Evolutionary conservation across 2,888 invertebrate genomes (phyloP), one percentile per base, ranked within the genome.

Genomic region (Ametastegia equiseti): DNA sequence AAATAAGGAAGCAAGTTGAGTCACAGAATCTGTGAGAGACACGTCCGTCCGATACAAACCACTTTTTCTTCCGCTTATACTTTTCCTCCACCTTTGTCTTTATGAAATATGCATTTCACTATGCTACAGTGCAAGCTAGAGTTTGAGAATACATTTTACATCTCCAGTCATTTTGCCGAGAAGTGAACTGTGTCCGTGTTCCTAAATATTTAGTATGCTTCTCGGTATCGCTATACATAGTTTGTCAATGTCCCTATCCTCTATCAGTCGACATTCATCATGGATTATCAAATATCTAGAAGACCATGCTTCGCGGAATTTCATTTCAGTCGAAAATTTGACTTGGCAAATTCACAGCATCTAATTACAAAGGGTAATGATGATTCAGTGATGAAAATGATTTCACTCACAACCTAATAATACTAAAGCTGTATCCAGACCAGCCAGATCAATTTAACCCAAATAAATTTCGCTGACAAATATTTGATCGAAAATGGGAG

Each of bases 31-130:
- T 54, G 36, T 19, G 13, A 75, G 19, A 54, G 54, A 54, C 54
- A 75, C 33, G 50, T 75, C 19, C 54, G 36, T 54, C 36, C 54
- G 54, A 75, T 75, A 75, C 75, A 23, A 54, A 54, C 19, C 75
- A 75, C 54, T 75, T 75, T 50, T 50, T 54, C 75, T 75, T 33
- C 7, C 3, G 23, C 69, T 45, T 73, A 45, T 71, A 27, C 71
- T 73, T 47, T 15, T 73, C 33, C 50, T 19, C 33, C 27, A 15
- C 13, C 54, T 75, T 75, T 75, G 75, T 50, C 75, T 75, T 54
- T 75, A 75, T 75, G 54, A 75, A 75, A 75, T 75, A 75, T 75
- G 50, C 36, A 75, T 33, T 54, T 50, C 75, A 54, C 75, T 75
- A 50, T 50, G 36, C 75, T 75, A 54, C 33, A 50, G 75, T 36